A percentile compares a stretch with the other conserved stretches of the same genome.
Conservation (phyloP, 1,140 invertebrate genomes). For the Drosophila nikananu region DNA sequence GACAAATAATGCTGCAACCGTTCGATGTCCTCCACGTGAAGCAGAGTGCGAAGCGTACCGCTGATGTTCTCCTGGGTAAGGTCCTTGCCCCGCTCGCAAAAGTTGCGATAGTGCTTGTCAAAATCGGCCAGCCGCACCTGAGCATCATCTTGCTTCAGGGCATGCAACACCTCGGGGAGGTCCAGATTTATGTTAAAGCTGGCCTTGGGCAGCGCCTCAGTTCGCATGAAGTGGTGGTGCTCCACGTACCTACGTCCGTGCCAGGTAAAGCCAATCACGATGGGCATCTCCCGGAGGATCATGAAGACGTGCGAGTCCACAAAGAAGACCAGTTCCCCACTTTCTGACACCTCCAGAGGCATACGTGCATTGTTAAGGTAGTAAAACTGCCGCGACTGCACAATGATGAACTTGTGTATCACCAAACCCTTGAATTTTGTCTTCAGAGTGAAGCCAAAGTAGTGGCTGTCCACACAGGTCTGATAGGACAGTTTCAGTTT, state of each 20-base stretch:
- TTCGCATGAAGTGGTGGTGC: constrained; percentile 80
- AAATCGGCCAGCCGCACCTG: constrained; percentile 44
- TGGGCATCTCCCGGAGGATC: constrained; percentile 71
- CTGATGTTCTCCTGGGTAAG: constrained; percentile 53
- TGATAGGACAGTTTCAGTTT: constrained; percentile 67
- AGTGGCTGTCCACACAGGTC: constrained; percentile 74
- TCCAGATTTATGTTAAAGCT: constrained; percentile 67
- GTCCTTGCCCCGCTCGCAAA: constrained; percentile 44
- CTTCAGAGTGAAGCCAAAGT: constrained; percentile 76
- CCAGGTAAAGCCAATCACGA: constrained; percentile 62
- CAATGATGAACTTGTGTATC: constrained; percentile 77
- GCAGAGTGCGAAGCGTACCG: constrained; percentile 53
- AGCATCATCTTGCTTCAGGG: constrained; percentile 56
- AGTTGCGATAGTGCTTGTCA: constrained; percentile 61
- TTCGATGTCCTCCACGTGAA: constrained; percentile 77
- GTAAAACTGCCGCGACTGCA: constrained; percentile 72
- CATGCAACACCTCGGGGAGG: constrained; percentile 39
- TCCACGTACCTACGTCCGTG: constrained; percentile 59
- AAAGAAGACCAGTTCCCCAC: constrained; percentile 61
- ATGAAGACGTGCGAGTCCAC: constrained; percentile 79
- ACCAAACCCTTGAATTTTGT: constrained; percentile 51
- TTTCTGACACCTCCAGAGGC: constrained; percentile 47
- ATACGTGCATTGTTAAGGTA: constrained; percentile 68
- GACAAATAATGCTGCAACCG: constrained; percentile 57
- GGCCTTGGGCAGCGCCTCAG: constrained; percentile 63